Percentiles rank a stretch among this genome's conserved stretches.
Conservation (phyloP, 2,113 vertebrate species). For the Conger conger region DNA sequence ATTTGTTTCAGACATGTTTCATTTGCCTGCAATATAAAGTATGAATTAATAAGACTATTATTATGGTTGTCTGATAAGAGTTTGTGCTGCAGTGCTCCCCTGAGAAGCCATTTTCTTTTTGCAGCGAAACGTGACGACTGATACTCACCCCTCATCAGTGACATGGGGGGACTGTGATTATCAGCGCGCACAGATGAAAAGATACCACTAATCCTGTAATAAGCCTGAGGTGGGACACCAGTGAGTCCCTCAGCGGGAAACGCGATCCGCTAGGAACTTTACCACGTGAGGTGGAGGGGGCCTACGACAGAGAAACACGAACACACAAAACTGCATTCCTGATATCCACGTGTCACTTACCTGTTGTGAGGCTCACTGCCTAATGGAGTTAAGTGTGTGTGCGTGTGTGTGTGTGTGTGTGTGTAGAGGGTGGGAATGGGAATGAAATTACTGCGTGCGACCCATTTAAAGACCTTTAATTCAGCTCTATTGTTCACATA, state of each 20-base stretch:
- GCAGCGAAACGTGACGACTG: background rate
- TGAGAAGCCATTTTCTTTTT: background rate
- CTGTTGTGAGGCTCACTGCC: conserved; percentile 43
- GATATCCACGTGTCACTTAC: background rate
- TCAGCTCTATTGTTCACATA: background rate
- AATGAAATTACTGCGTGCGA: too few species aligned
- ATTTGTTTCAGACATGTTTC: background rate
- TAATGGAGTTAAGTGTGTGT: conserved; percentile 62
- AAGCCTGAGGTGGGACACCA: background rate
- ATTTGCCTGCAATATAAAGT: background rate
- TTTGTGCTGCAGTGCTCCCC: background rate
- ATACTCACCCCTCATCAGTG: conserved; percentile 11
- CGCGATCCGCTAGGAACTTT: background rate
- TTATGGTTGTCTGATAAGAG: background rate
- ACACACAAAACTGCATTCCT: background rate
- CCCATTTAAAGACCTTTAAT: background rate
- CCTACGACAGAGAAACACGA: background rate
- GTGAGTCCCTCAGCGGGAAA: background rate
- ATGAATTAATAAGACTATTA: background rate
- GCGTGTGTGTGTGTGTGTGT: background rate
- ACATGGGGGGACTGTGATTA: background rate
- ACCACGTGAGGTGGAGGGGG: background rate
- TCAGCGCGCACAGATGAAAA: conserved; percentile 4
- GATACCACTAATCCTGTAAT: conserved; percentile 7
- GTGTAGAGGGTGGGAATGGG: background rate